Percentiles rank a stretch among this genome's conserved stretches.
These are phyloP conservation scores for Dolichopus griseipennis DNA, from an alignment of 2,888 invertebrate genomes.

Conservation along the genomic window DNA sequence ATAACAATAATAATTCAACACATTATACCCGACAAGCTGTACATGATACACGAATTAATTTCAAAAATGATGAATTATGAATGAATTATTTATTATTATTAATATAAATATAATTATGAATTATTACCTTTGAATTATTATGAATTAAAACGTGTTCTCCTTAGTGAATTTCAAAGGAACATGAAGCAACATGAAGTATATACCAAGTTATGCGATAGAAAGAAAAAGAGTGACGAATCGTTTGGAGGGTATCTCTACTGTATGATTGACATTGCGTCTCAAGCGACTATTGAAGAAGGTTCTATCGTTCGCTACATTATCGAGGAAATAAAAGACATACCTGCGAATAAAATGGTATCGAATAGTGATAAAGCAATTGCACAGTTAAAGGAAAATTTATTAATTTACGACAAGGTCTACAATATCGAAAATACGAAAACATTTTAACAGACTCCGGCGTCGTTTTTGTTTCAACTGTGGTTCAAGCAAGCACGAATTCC, in stretches of 20 bases:
- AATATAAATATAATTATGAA: too few species aligned
- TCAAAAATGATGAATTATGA: too few species aligned
- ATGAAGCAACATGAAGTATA: not conserved
- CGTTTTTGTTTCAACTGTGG: too few species aligned
- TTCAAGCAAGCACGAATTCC: too few species aligned
- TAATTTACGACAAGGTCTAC: not conserved
- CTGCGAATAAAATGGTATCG: not conserved
- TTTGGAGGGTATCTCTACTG: not conserved
- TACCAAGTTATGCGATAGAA: not conserved
- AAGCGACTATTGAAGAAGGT: not conserved
- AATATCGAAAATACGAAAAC: not conserved
- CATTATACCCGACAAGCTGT: too few species aligned
- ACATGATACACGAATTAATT: too few species aligned
- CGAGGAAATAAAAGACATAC: not conserved
- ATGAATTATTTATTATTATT: too few species aligned
- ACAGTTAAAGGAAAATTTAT: not conserved
- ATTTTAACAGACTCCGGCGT: too few species aligned
- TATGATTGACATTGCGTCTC: not conserved
- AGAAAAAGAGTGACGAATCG: not conserved
- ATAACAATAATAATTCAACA: too few species aligned
- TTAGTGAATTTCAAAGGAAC: not conserved
- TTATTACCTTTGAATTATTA: too few species aligned
- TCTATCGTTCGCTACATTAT: not conserved
- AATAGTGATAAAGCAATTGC: not conserved
- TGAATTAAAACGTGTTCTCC: not conserved